phyloP scores from a whole-genome alignment of 92 coral and sea anemone genomes.

The Phenganax subtilis region DNA sequence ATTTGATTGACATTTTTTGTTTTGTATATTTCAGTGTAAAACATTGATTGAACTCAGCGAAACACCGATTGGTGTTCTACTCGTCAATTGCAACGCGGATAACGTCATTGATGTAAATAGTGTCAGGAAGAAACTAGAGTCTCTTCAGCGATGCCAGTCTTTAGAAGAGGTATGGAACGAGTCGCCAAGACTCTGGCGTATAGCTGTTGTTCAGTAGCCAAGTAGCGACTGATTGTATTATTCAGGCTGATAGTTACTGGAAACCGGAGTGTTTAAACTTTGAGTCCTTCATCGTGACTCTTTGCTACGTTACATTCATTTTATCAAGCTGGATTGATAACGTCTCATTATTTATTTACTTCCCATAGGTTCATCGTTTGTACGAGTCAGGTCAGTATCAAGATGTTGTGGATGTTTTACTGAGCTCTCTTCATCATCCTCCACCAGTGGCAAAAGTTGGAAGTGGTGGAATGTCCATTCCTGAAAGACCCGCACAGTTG shows the following conservation, averaged over 20 bases:
- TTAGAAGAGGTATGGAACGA: constrained; percentile 75
- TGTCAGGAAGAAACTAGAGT: constrained; percentile 91
- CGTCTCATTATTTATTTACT: background rate
- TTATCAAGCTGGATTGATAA: background rate
- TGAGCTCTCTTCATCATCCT: constrained; percentile 87
- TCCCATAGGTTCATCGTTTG: constrained; percentile 68
- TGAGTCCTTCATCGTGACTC: no score
- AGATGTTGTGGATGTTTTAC: constrained; percentile 76
- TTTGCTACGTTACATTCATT: no score
- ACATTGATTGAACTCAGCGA: constrained; percentile 55
- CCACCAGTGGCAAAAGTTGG: constrained; percentile 86
- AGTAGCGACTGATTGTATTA: no score
- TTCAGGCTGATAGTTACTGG: no score
- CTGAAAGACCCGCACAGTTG: constrained; percentile 96
- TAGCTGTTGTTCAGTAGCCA: no score
- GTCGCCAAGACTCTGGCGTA: no score
- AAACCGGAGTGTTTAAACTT: no score
- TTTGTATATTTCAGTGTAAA: constrained; percentile 55
- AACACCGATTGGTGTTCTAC: constrained; percentile 81
- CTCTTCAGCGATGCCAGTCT: constrained; percentile 92
- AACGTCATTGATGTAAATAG: constrained; percentile 77
- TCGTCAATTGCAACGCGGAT: constrained; percentile 90
- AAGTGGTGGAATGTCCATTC: constrained; percentile 96
- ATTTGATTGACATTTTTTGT: background rate
- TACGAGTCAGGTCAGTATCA: constrained; percentile 83